Base-by-base conservation (phyloP, 37 sponge, comb jelly and placozoan species). In the Ianthella basta region DNA sequence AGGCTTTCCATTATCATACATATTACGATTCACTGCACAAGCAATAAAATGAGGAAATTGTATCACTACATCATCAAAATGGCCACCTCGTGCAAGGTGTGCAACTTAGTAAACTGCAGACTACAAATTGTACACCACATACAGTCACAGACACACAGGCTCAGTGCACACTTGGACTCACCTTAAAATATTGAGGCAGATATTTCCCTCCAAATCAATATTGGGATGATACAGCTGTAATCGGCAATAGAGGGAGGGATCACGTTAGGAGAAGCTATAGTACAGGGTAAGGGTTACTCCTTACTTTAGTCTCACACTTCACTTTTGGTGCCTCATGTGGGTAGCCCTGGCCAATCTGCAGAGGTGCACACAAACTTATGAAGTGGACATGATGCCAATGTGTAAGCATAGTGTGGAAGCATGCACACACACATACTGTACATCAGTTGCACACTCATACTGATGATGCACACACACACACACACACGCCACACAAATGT, bases 321-420 rank as follows among this genome's bases (percentile, higher is more conserved):
- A 97, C 96, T 89, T 97, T 97, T 2, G 98, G 98, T 13, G 98
- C 90, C 56, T 97, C 98, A 73, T 97, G 98, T 57, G 98, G 98
- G 40, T 97, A 97, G 0, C 92, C 87, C 39, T 90, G 93, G 16
- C 93, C 87, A 37, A 97, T 90, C 97, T 97, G 80, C 2, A 68
- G 15, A 77, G 0, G 80, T 10, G 30, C 14, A 23, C 65, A 13
- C 59, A 56, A n/a, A 38, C 21, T 19, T 56, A 59, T 12, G 73
- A 82, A 20, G 50, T 27, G 5, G 6, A 78, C 78, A 82, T 66
- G 77, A 23, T 29, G 56, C 41, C 4, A 44, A 8, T 44, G 8
- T 44, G 50, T 44, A 44, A 8, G 8, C 50, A 8, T 44, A 44
- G 50, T 44, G 6, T 44, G 8, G 8, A 44, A 44, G 50, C 8